Conservation (phyloP, 2,888 invertebrate genomes). For the Drosophila kuntzei region DNA sequence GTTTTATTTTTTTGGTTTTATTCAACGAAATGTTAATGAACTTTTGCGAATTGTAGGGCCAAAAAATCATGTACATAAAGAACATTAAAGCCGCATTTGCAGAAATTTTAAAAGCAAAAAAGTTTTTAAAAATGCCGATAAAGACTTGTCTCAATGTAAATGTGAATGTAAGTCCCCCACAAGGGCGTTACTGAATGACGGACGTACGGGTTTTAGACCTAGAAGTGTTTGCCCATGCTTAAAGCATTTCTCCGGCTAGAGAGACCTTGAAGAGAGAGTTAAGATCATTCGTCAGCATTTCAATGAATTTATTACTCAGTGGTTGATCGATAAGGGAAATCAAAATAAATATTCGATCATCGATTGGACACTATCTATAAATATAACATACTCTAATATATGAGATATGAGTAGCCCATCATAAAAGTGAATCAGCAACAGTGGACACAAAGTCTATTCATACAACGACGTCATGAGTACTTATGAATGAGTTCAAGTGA, state of each 20-base stretch:
- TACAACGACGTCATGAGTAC: slow-evolving; percentile 38
- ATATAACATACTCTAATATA: background rate
- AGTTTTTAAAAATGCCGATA: slow-evolving; percentile 27
- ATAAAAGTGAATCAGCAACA: slow-evolving; percentile 32
- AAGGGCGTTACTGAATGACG: slow-evolving; percentile 25
- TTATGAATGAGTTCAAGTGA: slow-evolving; percentile 7
- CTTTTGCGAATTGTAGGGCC: slow-evolving; percentile 58
- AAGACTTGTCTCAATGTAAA: slow-evolving; percentile 43
- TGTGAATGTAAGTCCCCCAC: slow-evolving; percentile 21
- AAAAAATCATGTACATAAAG: slow-evolving; percentile 53
- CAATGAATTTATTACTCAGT: slow-evolving; percentile 44
- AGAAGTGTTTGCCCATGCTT: slow-evolving; percentile 44
- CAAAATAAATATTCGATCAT: slow-evolving; percentile 48
- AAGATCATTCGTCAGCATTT: slow-evolving; percentile 15
- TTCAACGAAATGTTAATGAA: slow-evolving; percentile 70
- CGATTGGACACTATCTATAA: slow-evolving; percentile 30
- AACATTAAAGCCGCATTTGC: slow-evolving; percentile 54
- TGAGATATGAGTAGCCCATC: slow-evolving; percentile 3
- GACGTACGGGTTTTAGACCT: slow-evolving; percentile 10
- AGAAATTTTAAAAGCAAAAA: slow-evolving; percentile 41
- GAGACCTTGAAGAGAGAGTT: slow-evolving; percentile 9
- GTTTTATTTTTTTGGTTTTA: slow-evolving; percentile 6
- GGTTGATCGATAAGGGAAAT: slow-evolving; percentile 16
- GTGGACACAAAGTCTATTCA: slow-evolving; percentile 38
- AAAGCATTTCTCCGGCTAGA: background rate